phyloP scores from a whole-genome alignment of 2,888 invertebrate genomes.

The Entomobrya proxima region DNA sequence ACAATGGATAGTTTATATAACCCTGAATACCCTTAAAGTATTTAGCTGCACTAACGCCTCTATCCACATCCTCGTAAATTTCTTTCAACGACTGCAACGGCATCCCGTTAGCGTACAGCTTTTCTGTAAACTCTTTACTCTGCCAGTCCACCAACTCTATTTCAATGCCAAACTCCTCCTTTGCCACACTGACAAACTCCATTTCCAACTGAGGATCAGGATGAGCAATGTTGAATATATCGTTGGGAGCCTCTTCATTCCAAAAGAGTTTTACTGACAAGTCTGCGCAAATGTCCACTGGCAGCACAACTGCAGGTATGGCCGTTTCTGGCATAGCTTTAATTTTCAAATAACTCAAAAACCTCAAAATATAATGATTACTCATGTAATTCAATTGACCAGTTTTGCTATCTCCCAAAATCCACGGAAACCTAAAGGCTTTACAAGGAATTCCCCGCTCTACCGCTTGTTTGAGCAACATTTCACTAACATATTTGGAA shows the following conservation, averaged over 20 bases:
- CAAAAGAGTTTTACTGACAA: conserved; percentile 13
- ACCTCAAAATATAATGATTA: conserved; percentile 25
- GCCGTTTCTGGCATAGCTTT: background rate
- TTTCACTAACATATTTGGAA: conserved; percentile 29
- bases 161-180: conserved; percentile 40
- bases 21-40: conserved; percentile 30
- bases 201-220: conserved; percentile 53
- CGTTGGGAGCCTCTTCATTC: conserved; percentile 25
- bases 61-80: conserved; percentile 39
- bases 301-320: background rate
- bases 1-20: conserved; percentile 28
- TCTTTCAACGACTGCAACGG: conserved; percentile 34
- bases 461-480: background rate
- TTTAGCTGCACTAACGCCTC: background rate
- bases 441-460: conserved; percentile 9
- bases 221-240: conserved; percentile 56
- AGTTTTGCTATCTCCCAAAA: conserved; percentile 2
- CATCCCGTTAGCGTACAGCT: background rate
- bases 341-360: conserved; percentile 17
- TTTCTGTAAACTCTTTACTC: conserved; percentile 35
- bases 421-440: conserved; percentile 25
- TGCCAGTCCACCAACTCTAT: conserved; percentile 50
- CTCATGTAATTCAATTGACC: conserved; percentile 23
- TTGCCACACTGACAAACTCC: conserved; percentile 47
- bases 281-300: conserved; percentile 24